phyloP scores from a whole-genome alignment of 1,140 invertebrate genomes.

The fruit fly (Drosophila melanogaster) region DNA sequence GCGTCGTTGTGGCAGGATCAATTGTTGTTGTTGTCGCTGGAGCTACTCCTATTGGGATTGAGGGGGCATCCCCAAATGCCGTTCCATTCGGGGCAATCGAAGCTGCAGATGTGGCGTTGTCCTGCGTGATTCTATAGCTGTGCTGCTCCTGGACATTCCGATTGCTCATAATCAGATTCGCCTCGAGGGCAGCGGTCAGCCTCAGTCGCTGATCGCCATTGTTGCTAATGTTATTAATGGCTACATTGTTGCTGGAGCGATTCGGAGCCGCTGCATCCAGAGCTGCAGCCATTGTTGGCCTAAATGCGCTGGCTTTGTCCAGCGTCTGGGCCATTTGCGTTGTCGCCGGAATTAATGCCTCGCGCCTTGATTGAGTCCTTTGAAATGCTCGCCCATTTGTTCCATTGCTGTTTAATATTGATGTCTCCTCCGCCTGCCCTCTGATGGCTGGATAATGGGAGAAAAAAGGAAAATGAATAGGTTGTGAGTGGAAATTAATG shows the following conservation, averaged over 20 bases:
- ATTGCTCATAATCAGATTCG: slow-evolving; percentile 79
- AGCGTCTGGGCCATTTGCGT: slow-evolving; percentile 64
- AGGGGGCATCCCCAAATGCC: neutral
- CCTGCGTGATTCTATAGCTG: slow-evolving; percentile 64
- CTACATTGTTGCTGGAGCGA: slow-evolving; percentile 46
- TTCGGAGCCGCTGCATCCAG: slow-evolving; percentile 29
- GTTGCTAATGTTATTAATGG: slow-evolving; percentile 78
- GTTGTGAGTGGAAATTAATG: slow-evolving; percentile 70
- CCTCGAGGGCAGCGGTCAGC: slow-evolving; percentile 54
- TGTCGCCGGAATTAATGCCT: slow-evolving; percentile 72
- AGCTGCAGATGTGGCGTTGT: slow-evolving; percentile 28
- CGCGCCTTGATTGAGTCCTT: slow-evolving; percentile 79
- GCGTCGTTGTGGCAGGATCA: slow-evolving; percentile 26
- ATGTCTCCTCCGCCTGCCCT: slow-evolving; percentile 42
- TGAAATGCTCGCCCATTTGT: slow-evolving; percentile 75
- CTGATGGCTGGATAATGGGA: slow-evolving; percentile 32
- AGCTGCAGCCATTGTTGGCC: slow-evolving; percentile 32
- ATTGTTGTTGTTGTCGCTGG: neutral
- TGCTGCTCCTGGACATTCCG: slow-evolving; percentile 72
- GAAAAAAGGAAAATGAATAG: slow-evolving; percentile 42
- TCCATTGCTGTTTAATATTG: slow-evolving; percentile 72
- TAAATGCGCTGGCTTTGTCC: slow-evolving; percentile 31
- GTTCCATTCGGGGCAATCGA: slow-evolving; percentile 5
- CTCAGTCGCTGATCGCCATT: slow-evolving; percentile 52
- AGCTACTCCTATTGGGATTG: slow-evolving; percentile 8